These are phyloP conservation scores for Ardeotis arabs DNA, from an alignment of 2,113 vertebrate species.

Conservation along the genomic window DNA sequence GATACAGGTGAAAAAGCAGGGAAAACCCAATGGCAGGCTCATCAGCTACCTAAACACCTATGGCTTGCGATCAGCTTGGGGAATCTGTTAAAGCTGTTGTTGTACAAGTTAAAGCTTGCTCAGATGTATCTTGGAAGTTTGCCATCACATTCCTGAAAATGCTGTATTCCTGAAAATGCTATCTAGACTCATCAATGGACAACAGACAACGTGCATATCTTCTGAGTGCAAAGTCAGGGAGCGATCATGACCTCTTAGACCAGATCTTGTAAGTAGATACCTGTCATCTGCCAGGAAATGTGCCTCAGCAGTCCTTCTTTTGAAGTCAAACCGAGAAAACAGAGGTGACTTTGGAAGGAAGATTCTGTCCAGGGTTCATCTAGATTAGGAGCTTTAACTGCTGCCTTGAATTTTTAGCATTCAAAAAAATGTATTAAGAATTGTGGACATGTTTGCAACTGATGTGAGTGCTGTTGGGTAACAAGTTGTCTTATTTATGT, in stretches of 20 bases:
- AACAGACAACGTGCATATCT: accelerated
- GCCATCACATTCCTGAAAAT: not conserved
- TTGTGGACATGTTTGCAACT: accelerated
- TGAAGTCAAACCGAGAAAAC: not conserved
- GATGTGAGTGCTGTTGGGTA: not conserved
- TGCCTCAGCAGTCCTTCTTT: not conserved
- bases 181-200: not conserved
- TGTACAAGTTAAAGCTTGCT: not conserved
- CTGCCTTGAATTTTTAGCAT: not conserved
- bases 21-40: not conserved
- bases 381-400: not conserved
- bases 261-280: not conserved
- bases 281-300: accelerated
- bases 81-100: not conserved
- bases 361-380: not conserved
- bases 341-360: not conserved
- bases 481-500: accelerated
- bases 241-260: accelerated
- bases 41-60: not conserved
- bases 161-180: not conserved
- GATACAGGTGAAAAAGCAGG: not conserved
- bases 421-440: not conserved
- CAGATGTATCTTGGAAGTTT: accelerated
- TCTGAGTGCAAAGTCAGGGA: not conserved
- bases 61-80: not conserved